Base-by-base conservation (phyloP, 2,113 vertebrate genomes). In the Grammomys surdaster region DNA sequence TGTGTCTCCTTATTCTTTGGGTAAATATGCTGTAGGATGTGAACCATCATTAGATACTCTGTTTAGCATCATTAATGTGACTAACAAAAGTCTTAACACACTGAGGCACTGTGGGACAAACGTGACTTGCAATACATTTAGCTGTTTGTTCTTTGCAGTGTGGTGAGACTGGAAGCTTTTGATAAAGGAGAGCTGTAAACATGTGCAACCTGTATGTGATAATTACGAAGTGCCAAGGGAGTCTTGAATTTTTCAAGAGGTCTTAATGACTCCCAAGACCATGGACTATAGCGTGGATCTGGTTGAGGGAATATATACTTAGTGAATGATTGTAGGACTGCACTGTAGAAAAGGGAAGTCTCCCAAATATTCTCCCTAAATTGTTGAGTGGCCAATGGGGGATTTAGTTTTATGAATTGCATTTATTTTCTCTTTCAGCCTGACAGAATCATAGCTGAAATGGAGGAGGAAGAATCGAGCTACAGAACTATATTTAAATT, bases 261-360 rank as follows among this genome's bases (percentile, higher is more conserved):
- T n/a, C 91, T 92, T 97, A 98, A 98, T 97, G 96, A 97, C 81
- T 98, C 96, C 96, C 94, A 96, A 48, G 92, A 51, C 65, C 96
- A 60, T 96, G 77, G 69, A 81, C 92, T 46, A 20, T 56, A 97
- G 75, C 36, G 65, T 46, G n/a, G 54, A 93, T 97, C 90, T 96
- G 96, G 81, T 92, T 96, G 95, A 97, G 85, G 96, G 85, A 98
- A 90, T 90, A 95, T 46, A 96, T 97, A 96, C 31, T 70, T 19
- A 19, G 43, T 87, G 72, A 97, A 97, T 96, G 94, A 97, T 92
- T 94, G 58, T 93, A 94, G 97, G 81, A 95, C 94, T 98, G 96
- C 93, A 87, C 36, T 31, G 78, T 46, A 46, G 51, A 89, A 84
- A 96, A 43, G 60, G 40, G 54, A 82, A 96, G 0, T 11, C 8